Conservation (phyloP, 2,113 vertebrate genomes). For the Smithornis capensis region DNA sequence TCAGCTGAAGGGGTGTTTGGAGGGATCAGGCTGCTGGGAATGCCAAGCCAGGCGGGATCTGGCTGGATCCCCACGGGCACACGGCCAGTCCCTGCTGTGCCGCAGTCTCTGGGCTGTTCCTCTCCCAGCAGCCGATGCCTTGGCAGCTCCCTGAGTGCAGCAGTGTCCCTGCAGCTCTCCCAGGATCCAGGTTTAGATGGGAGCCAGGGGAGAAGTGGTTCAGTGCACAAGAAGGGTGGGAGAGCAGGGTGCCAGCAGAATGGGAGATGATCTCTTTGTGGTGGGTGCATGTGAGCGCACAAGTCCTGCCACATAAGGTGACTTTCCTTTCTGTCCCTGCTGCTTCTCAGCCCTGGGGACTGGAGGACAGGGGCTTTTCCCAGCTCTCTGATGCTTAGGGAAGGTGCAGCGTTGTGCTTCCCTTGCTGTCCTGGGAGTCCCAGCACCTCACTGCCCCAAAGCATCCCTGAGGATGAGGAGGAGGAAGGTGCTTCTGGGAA, state of each 20-base stretch:
- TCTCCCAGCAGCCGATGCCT: neutral
- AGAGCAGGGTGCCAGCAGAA: neutral
- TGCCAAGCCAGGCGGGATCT: neutral
- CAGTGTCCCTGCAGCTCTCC: neutral
- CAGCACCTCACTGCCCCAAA: neutral
- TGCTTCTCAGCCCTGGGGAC: neutral
- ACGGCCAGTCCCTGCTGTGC: neutral
- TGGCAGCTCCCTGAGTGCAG: neutral
- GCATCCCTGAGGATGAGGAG: neutral
- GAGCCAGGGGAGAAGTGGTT: neutral
- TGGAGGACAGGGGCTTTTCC: neutral
- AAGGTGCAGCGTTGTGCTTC: neutral
- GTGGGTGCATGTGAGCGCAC: neutral
- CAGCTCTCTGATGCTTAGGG: neutral
- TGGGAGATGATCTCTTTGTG: rapidly evolving
- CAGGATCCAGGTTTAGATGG: neutral
- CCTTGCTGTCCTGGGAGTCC: neutral
- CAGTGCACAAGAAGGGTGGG: rapidly evolving
- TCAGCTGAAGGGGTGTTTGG: neutral
- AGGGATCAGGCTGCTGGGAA: neutral
- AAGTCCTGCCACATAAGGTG: neutral
- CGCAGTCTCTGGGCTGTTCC: neutral
- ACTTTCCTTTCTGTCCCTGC: neutral
- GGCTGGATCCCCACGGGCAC: neutral
- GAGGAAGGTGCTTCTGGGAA: neutral